A percentile compares a stretch with the other conserved stretches of the same genome.
phyloP scores from a whole-genome alignment of 1,140 invertebrate species.

The Drosophila ambigua region DNA sequence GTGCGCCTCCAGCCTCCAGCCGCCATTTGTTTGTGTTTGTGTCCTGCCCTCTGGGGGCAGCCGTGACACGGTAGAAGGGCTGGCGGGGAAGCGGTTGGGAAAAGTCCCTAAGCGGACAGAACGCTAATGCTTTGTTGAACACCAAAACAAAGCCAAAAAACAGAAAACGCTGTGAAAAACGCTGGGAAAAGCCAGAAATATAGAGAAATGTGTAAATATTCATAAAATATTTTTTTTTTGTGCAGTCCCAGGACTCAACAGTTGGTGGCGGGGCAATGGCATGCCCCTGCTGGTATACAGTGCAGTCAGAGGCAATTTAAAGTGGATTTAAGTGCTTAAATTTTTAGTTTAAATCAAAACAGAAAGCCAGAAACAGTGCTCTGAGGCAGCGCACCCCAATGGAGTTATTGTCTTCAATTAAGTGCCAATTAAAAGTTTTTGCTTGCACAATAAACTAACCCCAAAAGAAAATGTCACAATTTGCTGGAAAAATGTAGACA shows the following conservation, averaged over 20 bases:
- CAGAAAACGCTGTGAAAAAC: slow-evolving; percentile 6
- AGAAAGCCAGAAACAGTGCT: background rate
- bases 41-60: slow-evolving; percentile 44
- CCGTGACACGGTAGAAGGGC: slow-evolving; percentile 12
- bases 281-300: background rate
- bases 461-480: slow-evolving; percentile 4
- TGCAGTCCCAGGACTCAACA: slow-evolving; percentile 35
- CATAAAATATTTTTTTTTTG: slow-evolving; percentile 36
- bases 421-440: slow-evolving; percentile 28
- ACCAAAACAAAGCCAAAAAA: slow-evolving; percentile 28
- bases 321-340: background rate
- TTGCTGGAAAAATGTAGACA: slow-evolving; percentile 11
- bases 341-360: background rate
- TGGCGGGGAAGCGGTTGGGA: slow-evolving; percentile 32
- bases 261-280: slow-evolving; percentile 16
- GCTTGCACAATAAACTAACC: slow-evolving; percentile 27
- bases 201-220: slow-evolving; percentile 26
- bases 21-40: slow-evolving; percentile 36
- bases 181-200: background rate
- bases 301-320: slow-evolving; percentile 17
- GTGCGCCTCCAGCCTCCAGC: slow-evolving; percentile 26
- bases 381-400: background rate
- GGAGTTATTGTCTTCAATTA: slow-evolving; percentile 12
- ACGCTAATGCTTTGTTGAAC: slow-evolving; percentile 68
- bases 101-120: slow-evolving; percentile 54